Evolutionary conservation across 2,888 invertebrate species (phyloP).

Genomic region (Trissolcus brochymenae): DNA sequence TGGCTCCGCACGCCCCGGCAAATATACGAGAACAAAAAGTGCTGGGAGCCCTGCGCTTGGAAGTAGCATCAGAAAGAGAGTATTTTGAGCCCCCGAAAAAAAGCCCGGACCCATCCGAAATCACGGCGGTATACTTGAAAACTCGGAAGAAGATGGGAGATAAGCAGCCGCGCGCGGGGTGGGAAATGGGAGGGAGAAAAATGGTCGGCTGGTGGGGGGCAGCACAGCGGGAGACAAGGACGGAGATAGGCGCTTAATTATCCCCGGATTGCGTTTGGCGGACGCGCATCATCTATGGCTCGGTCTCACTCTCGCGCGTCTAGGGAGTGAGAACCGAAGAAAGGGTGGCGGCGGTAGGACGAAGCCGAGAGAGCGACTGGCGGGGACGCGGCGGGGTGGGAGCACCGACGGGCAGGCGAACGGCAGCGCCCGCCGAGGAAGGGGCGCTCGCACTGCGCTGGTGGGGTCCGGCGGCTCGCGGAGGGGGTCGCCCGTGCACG

Average conservation of each 20-base stretch:
- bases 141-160: slow-evolving; percentile 31
- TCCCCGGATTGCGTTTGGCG: slow-evolving; percentile 64
- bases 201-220: not conserved
- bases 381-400: slow-evolving; percentile 45
- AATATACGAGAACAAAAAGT: slow-evolving; percentile 8
- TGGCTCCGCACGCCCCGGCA: slow-evolving; percentile 12
- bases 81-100: slow-evolving; percentile 8
- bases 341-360: slow-evolving; percentile 10
- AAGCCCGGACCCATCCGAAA: slow-evolving; percentile 18
- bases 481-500: slow-evolving; percentile 43
- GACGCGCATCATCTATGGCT: slow-evolving; percentile 58
- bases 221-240: slow-evolving; percentile 46
- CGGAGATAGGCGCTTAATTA: slow-evolving; percentile 74
- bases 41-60: not conserved
- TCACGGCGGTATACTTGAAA: slow-evolving; percentile 26
- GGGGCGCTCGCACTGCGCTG: slow-evolving; percentile 21
- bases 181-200: slow-evolving; percentile 6
- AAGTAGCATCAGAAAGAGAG: not conserved
- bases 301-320: slow-evolving; percentile 58
- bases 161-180: slow-evolving; percentile 18
- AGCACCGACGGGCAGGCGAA: slow-evolving; percentile 42
- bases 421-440: slow-evolving; percentile 41
- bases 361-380: slow-evolving; percentile 10
- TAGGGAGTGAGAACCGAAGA: slow-evolving; percentile 37
- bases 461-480: slow-evolving; percentile 32